These are phyloP conservation scores for Eristalis pertinax DNA, from an alignment of 2,888 invertebrate genomes.

Conservation along the genomic window DNA sequence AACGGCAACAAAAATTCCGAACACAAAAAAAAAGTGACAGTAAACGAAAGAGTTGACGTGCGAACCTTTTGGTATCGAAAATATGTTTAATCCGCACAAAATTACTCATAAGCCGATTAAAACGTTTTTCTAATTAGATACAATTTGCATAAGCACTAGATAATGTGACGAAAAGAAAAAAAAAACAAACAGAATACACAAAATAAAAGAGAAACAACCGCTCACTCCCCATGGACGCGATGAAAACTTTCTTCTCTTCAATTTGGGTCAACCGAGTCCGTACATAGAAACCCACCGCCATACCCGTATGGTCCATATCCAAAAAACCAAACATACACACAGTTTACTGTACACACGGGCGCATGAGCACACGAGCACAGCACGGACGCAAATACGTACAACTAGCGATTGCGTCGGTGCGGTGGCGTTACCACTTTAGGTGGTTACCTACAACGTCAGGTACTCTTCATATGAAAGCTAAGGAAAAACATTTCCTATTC, in stretches of 20 bases:
- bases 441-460: neutral
- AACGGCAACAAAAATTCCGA: neutral
- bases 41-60: conserved; percentile 31
- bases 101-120: conserved; percentile 36
- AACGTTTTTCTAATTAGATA: conserved; percentile 33
- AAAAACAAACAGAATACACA: neutral
- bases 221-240: conserved; percentile 10
- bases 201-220: conserved; percentile 1
- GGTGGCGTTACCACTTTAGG: conserved; percentile 2
- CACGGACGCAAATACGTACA: neutral
- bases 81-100: conserved; percentile 16
- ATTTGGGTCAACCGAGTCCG: conserved; percentile 56
- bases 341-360: conserved; percentile 22
- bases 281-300: conserved; percentile 44
- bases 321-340: conserved; percentile 29
- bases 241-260: conserved; percentile 64
- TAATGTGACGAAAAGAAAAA: neutral
- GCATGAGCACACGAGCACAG: neutral
- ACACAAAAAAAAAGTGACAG: conserved; percentile 7
- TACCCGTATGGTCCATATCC: conserved; percentile 62
- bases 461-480: neutral
- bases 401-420: neutral
- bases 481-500: neutral
- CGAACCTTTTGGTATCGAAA: conserved; percentile 6
- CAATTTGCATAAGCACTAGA: conserved; percentile 50